phyloP scores from a whole-genome alignment of 2,888 invertebrate species.

The Ophraella communa region DNA sequence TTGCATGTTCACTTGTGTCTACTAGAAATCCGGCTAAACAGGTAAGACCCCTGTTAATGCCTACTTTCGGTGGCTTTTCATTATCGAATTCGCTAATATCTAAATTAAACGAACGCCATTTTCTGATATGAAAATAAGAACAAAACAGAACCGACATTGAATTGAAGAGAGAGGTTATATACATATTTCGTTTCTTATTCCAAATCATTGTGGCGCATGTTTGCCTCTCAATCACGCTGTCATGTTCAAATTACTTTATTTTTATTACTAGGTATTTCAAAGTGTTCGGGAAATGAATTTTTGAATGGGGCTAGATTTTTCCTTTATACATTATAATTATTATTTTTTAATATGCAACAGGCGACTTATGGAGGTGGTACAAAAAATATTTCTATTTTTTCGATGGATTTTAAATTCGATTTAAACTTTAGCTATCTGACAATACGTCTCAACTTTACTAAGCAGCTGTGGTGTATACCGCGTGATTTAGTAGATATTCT shows the following conservation, averaged over 20 bases:
- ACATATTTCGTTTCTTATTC: slow-evolving; percentile 3
- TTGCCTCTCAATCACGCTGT: slow-evolving; percentile 19
- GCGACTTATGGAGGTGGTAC: not conserved
- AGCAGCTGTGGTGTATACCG: too few relatives aligned
- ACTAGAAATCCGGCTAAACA: slow-evolving; percentile 54
- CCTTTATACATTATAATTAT: too few relatives aligned
- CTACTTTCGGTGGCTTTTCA: slow-evolving; percentile 35
- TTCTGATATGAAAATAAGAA: slow-evolving; percentile 7
- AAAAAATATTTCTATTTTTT: not conserved
- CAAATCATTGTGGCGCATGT: slow-evolving; percentile 16
- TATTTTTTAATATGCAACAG: not conserved
- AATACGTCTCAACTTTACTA: not conserved
- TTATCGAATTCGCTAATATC: not conserved
- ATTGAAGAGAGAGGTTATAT: slow-evolving; percentile 17
- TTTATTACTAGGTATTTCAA: not conserved
- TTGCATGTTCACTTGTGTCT: slow-evolving; percentile 56
- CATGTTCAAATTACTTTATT: not conserved
- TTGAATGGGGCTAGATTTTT: not conserved
- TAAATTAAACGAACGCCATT: slow-evolving; percentile 2
- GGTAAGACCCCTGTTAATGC: slow-evolving; percentile 58
- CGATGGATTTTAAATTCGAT: not conserved
- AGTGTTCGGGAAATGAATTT: not conserved
- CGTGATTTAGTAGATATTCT: too few relatives aligned
- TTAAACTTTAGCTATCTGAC: not conserved
- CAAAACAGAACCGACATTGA: slow-evolving; percentile 15